Evolutionary conservation across 2,888 invertebrate species (phyloP).

Genomic region (Hipparchia semele): DNA sequence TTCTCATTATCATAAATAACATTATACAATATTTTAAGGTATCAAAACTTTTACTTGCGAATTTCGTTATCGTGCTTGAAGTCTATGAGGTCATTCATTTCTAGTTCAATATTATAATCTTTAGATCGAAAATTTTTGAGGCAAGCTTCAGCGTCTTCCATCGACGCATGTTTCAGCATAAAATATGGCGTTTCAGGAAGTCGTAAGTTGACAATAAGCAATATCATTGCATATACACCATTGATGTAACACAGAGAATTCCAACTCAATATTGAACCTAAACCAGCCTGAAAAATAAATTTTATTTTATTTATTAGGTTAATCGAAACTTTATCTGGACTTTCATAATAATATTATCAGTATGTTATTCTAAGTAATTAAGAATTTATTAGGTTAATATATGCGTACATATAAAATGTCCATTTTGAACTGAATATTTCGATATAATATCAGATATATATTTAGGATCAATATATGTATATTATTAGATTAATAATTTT

Average conservation of each 20-base stretch:
- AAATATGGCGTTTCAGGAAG: conserved; percentile 66
- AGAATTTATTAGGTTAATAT: no score
- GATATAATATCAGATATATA: no score
- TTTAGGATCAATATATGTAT: no score
- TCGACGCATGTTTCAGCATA: conserved; percentile 47
- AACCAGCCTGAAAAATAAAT: conserved; percentile 51
- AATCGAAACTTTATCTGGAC: no score
- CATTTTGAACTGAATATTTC: no score
- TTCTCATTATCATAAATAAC: no score
- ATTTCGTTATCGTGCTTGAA: conserved; percentile 59
- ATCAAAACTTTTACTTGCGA: conserved; percentile 51
- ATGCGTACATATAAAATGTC: no score
- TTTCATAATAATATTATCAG: not conserved
- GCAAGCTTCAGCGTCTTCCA: conserved; percentile 41
- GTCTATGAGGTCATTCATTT: conserved; percentile 55
- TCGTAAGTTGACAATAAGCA: conserved; percentile 46
- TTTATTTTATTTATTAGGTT: not conserved
- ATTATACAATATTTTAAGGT: not conserved
- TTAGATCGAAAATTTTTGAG: conserved; percentile 53
- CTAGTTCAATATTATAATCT: conserved; percentile 50
- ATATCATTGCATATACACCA: conserved; percentile 41
- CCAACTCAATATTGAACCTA: conserved; percentile 56
- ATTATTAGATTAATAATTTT: no score
- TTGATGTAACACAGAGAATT: conserved; percentile 48
- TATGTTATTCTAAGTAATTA: no score